A percentile compares a stretch with the other conserved stretches of the same genome.
Conservation (phyloP, 2,888 invertebrate species). For the Congeria kusceri region DNA sequence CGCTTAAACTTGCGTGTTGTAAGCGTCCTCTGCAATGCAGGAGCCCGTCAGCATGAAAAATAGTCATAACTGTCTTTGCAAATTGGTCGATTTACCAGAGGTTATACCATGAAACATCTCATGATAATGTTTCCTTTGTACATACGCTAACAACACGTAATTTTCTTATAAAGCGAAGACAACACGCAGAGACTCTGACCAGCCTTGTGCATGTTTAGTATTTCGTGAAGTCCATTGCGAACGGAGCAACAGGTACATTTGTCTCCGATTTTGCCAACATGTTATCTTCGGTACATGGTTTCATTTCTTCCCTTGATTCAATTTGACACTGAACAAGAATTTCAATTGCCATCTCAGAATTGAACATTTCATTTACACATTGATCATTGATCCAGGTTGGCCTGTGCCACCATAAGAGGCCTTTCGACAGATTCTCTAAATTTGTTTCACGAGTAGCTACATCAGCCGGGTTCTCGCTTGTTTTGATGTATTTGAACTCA, state of each 20-base stretch:
- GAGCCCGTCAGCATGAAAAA: conserved; percentile 14
- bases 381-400: conserved; percentile 3
- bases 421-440: neutral
- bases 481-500: conserved; percentile 2
- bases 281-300: neutral
- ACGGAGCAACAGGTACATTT: neutral
- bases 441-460: conserved; percentile 2
- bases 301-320: neutral
- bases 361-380: neutral
- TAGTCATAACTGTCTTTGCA: conserved; percentile 11
- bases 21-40: conserved; percentile 17
- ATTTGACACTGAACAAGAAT: neutral
- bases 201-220: conserved; percentile 14
- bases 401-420: conserved; percentile 23
- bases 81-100: neutral
- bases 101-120: neutral
- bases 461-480: conserved; percentile 16
- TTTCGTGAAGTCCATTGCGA: neutral
- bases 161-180: conserved; percentile 12
- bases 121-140: conserved; percentile 1
- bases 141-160: conserved; percentile 4
- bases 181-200: conserved; percentile 17
- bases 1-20: conserved; percentile 4
- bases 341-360: neutral
- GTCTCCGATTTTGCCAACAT: neutral